phyloP scores from a whole-genome alignment of 2,888 invertebrate genomes.

The Agonopterix heracliana region DNA sequence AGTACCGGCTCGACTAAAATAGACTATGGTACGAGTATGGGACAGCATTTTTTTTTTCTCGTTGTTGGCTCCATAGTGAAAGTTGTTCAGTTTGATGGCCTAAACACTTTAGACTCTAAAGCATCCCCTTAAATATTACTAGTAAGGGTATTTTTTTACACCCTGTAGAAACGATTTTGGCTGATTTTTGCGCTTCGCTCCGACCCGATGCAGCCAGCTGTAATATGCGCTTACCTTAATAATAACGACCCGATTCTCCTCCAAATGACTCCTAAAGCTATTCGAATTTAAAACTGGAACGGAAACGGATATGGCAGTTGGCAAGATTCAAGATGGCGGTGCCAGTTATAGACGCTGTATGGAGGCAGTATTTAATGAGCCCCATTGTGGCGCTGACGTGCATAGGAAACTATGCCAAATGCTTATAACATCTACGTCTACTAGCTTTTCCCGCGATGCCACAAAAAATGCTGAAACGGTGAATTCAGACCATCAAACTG shows the following conservation, averaged over 20 bases:
- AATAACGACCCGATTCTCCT: background rate
- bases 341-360: conserved; percentile 17
- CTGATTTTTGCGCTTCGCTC: background rate
- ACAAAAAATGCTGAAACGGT: too few relatives aligned
- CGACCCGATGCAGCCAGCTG: conserved; percentile 5
- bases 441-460: too few relatives aligned
- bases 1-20: too few relatives aligned
- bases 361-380: conserved; percentile 22
- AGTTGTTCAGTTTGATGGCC: too few relatives aligned
- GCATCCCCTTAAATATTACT: too few relatives aligned
- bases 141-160: too few relatives aligned
- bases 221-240: conserved; percentile 2
- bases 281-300: conserved; percentile 38
- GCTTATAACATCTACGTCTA: conserved; percentile 1
- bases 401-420: conserved; percentile 21
- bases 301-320: conserved; percentile 36
- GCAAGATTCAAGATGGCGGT: conserved; percentile 28
- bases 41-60: too few relatives aligned
- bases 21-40: too few relatives aligned
- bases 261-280: background rate
- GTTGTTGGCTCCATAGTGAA: too few relatives aligned
- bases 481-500: too few relatives aligned
- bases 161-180: background rate
- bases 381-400: conserved; percentile 23
- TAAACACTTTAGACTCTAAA: too few relatives aligned